Evolutionary conservation across 2,888 invertebrate species (phyloP), one percentile per base, ranked within the genome.

Genomic region (Margaritifera margaritifera): DNA sequence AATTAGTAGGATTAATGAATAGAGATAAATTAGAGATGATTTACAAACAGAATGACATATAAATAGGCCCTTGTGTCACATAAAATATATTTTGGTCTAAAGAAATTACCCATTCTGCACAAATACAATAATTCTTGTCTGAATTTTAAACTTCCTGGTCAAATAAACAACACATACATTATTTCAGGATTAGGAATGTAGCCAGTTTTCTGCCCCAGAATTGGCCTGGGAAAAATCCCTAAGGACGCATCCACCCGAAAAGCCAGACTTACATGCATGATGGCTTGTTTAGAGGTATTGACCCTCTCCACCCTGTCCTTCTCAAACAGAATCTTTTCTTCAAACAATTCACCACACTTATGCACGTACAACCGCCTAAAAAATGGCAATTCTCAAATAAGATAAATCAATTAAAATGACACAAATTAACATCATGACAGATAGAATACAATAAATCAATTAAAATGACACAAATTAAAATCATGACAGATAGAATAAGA

Each of bases 311-410:
- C 68, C 56, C 81, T 61, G 18, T 79, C 68, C 42, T 77, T 65
- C 50, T 87, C 87, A 50, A 80, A 69, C 18, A 77, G 51, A 3
- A 81, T 77, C 66, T 86, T 86, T 67, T 88, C 87, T 57, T 88
- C 84, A 70, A 81, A 87, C 15, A 89, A 71, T 71, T 89, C 82
- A 6, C 85, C 88, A 79, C 88, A 88, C 67, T 89, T 89, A 72
- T 84, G 79, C 11, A 87, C 80, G 77, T 87, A 89, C 66, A 86
- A 63, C 20, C 85, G 78, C 67, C 88, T 88, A 77, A 11, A 71
- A 69, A 3, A 42, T 15, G 42, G 42, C 42, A 42, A 60, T 24
- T 27, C 0, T 4, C 31, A 15, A 42, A 57, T 18, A 22, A 58
- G 19, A n/a, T 58, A n/a, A 50, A n/a, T 42, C 15, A 65, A 42